These are phyloP conservation scores for Centropristis striata DNA, from an alignment of 2,113 vertebrate genomes.

Conservation along the genomic window DNA sequence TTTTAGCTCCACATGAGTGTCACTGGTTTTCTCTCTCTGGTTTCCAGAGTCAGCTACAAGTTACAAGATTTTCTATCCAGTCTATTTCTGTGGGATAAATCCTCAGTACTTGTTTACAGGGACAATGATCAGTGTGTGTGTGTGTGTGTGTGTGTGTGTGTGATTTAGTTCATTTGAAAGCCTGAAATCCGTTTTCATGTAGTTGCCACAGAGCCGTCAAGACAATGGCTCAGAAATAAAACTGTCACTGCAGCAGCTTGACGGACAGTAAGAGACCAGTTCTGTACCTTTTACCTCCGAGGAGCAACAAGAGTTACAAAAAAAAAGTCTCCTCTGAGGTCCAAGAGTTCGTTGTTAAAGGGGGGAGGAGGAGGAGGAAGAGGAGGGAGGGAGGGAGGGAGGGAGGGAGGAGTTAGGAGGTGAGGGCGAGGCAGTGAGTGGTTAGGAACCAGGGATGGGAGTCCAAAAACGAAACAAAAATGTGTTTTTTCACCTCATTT, in stretches of 20 bases:
- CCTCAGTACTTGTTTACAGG: conserved; percentile 24
- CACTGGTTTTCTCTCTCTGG: conserved; percentile 7
- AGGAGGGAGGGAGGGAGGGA: not conserved
- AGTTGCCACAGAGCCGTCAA: conserved; percentile 30
- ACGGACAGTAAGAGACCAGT: conserved; percentile 23
- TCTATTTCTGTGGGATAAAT: conserved; percentile 41
- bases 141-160: conserved; percentile 14
- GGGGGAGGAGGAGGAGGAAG: not conserved
- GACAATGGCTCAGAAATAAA: conserved; percentile 52
- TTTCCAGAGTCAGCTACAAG: conserved; percentile 52
- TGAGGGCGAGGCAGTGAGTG: conserved; percentile 1
- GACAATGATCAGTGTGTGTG: conserved; percentile 10
- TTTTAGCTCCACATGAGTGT: conserved; percentile 71
- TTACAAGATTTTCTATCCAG: conserved; percentile 43
- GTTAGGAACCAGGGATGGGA: conserved; percentile 13
- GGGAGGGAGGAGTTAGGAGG: conserved; percentile 28
- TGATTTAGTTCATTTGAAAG: conserved; percentile 3
- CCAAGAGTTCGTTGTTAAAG: conserved; percentile 77
- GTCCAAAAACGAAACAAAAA: conserved; percentile 17
- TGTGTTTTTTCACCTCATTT: conserved; percentile 41
- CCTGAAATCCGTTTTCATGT: conserved; percentile 40
- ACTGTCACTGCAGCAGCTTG: conserved; percentile 38
- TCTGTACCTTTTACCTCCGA: conserved; percentile 44
- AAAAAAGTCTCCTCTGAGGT: conserved; percentile 33
- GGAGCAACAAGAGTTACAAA: conserved; percentile 7